Evolutionary conservation across 1,140 invertebrate species (phyloP).

Genomic region (Bilobella aurantiaca): DNA sequence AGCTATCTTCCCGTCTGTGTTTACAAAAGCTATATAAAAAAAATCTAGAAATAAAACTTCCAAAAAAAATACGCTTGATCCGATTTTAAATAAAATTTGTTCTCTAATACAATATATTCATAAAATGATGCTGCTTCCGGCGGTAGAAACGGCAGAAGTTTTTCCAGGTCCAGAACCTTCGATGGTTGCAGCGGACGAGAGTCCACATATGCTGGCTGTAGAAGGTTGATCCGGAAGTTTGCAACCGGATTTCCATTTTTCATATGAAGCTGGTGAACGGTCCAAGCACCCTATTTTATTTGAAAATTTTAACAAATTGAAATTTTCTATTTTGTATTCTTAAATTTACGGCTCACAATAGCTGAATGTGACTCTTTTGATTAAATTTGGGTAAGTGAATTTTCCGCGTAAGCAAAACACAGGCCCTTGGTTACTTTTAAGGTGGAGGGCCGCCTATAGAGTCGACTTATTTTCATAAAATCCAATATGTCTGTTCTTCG

Average conservation of each 20-base stretch:
- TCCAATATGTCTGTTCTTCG: not conserved
- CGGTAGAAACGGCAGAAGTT: not conserved
- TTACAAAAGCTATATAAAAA: too few relatives aligned
- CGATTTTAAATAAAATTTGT: too few relatives aligned
- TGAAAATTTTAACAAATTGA: not conserved
- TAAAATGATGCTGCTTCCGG: not conserved
- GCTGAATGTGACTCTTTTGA: not conserved
- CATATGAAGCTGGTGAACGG: not conserved
- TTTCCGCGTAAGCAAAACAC: not conserved
- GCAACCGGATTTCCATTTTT: not conserved
- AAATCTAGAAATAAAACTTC: too few relatives aligned
- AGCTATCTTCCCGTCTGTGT: too few relatives aligned
- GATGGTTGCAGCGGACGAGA: not conserved
- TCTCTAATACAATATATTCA: not conserved
- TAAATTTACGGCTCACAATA: too few relatives aligned
- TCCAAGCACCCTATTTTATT: not conserved
- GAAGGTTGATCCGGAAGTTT: not conserved
- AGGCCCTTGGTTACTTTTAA: not conserved
- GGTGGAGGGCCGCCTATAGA: not conserved
- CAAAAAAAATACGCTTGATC: too few relatives aligned
- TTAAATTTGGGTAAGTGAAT: not conserved
- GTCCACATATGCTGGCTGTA: not conserved
- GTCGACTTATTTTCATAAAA: not conserved
- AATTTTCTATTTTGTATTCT: too few relatives aligned
- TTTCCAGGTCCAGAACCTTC: not conserved